phyloP scores from a whole-genome alignment of 2,113 vertebrate species.

The Picathartes gymnocephalus region DNA sequence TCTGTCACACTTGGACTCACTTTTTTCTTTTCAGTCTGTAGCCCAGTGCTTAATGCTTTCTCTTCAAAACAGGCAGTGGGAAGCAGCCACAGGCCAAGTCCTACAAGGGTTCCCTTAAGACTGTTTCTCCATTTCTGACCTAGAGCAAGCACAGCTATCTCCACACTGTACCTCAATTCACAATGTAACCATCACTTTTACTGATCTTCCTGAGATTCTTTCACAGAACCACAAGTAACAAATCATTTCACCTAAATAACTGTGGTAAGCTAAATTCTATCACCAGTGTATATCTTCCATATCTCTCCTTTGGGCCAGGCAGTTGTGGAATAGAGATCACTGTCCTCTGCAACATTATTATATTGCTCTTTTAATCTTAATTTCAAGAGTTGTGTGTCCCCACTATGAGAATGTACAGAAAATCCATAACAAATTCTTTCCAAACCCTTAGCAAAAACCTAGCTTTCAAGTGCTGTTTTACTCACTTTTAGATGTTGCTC shows the following conservation, averaged over 20 bases:
- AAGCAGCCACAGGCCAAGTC: background rate
- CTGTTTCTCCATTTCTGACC: background rate
- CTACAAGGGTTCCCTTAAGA: background rate
- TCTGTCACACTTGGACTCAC: background rate
- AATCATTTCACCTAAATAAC: background rate
- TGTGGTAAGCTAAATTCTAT: background rate
- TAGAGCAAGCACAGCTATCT: background rate
- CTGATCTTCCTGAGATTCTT: background rate
- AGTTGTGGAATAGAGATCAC: background rate
- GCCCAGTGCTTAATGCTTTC: background rate
- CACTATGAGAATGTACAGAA: background rate
- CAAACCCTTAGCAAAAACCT: background rate
- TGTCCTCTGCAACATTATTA: background rate
- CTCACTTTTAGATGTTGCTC: conserved; percentile 8
- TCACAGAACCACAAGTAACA: background rate
- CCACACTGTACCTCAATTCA: background rate
- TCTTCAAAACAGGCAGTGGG: background rate
- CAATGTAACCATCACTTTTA: background rate
- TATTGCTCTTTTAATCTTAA: background rate
- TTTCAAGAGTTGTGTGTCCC: background rate
- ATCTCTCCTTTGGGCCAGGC: background rate
- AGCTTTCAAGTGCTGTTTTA: background rate
- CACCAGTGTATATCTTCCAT: background rate
- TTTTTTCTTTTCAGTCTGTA: background rate
- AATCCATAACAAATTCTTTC: background rate